phyloP scores from a whole-genome alignment of 1,140 invertebrate genomes.

The Rhyacophila brunnea region DNA sequence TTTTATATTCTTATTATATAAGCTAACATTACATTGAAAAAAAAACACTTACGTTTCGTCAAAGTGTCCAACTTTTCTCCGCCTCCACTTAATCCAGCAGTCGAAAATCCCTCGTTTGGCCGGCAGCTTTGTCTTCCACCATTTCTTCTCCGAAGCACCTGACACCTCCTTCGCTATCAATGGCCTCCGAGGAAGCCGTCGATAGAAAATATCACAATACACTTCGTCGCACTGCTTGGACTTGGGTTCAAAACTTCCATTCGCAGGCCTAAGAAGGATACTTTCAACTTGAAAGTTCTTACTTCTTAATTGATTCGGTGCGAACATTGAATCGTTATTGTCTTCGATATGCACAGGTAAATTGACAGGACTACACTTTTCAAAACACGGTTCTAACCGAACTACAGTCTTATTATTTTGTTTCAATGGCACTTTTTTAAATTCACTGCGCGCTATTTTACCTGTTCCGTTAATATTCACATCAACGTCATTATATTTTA shows the following conservation, averaged over 20 bases:
- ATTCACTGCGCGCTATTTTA: no score
- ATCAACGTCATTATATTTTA: no score
- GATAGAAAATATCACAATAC: background rate
- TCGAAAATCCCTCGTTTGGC: conserved; percentile 23
- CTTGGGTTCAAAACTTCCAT: conserved; percentile 2
- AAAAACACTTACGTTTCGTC: conserved; percentile 16
- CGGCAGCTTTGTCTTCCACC: conserved; percentile 17
- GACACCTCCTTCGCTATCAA: background rate
- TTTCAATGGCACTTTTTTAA: no score
- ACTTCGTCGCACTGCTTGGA: no score
- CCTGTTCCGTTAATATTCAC: no score
- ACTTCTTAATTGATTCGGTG: conserved; percentile 18
- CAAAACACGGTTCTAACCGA: no score
- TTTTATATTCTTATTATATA: no score
- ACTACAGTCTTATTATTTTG: no score
- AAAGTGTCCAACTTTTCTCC: conserved; percentile 7
- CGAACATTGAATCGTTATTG: background rate
- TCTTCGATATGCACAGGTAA: no score
- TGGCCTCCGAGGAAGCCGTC: no score
- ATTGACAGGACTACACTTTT: no score
- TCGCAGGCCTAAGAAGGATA: conserved; percentile 13
- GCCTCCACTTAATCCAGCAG: conserved; percentile 28
- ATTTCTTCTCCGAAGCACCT: conserved; percentile 9
- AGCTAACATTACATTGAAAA: no score
- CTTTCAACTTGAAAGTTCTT: conserved; percentile 26